Conservation (phyloP, 2,113 vertebrate genomes). For the Pterophyllum scalare region DNA sequence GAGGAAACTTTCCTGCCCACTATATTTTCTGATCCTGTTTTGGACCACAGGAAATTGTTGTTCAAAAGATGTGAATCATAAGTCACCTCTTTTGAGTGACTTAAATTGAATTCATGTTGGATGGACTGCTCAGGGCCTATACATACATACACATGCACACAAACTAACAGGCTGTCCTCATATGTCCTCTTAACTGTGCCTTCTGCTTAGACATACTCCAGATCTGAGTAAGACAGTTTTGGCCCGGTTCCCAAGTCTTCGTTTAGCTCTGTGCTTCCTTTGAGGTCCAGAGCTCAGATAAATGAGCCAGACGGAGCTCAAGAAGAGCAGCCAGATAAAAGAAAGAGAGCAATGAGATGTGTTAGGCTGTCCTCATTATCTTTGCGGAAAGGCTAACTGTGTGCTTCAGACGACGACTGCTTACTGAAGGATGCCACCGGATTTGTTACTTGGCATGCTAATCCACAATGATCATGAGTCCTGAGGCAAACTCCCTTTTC, state of each 20-base stretch:
- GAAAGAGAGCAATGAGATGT: conserved; percentile 40
- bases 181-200: conserved; percentile 28
- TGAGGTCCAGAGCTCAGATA: conserved; percentile 55
- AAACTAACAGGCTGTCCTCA: conserved; percentile 18
- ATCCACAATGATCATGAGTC: conserved; percentile 18
- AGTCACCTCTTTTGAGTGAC: conserved; percentile 31
- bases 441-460: conserved; percentile 12
- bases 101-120: conserved; percentile 40
- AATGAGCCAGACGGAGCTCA: conserved; percentile 59
- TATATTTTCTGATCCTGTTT: conserved; percentile 25
- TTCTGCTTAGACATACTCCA: conserved; percentile 53
- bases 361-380: conserved; percentile 55
- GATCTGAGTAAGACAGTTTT: conserved; percentile 55
- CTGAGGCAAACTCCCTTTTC: neutral
- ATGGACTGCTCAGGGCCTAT: conserved; percentile 26
- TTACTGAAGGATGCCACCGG: conserved; percentile 1
- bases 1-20: neutral
- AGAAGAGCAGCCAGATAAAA: conserved; percentile 56
- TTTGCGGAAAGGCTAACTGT: conserved; percentile 19
- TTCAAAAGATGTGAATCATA: conserved; percentile 36
- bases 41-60: neutral
- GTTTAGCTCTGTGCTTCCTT: conserved; percentile 42
- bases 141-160: conserved; percentile 6
- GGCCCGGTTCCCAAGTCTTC: conserved; percentile 58
- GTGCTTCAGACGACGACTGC: conserved; percentile 31